Evolutionary conservation across 2,888 invertebrate genomes (phyloP).

Genomic region (Arenicola marina): DNA sequence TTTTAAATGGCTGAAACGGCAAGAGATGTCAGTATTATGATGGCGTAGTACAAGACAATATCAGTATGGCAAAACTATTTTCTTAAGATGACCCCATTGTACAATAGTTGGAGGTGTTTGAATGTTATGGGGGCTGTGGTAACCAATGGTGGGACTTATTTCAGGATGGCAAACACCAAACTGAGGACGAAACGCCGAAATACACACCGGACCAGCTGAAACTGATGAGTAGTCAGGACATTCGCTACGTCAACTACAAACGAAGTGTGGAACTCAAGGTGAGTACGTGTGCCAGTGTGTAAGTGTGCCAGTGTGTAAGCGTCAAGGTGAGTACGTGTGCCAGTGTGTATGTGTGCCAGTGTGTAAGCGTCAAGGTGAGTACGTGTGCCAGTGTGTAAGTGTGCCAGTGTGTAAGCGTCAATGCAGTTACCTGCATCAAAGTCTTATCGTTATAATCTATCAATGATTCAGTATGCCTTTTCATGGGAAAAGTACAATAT

Average conservation of each 20-base stretch:
- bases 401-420: background rate
- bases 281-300: slow-evolving; percentile 9
- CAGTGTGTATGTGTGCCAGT: background rate
- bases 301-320: background rate
- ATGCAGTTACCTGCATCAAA: background rate
- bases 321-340: background rate
- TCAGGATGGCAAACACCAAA: slow-evolving; percentile 65
- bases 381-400: background rate
- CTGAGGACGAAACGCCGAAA: slow-evolving; percentile 70
- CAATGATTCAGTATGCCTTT: too few relatives aligned
- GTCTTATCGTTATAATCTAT: too few relatives aligned
- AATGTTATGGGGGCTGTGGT: too few relatives aligned
- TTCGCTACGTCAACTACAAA: slow-evolving; percentile 86
- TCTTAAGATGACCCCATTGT: too few relatives aligned
- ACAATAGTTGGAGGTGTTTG: too few relatives aligned
- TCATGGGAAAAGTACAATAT: too few relatives aligned
- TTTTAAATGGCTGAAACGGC: too few relatives aligned
- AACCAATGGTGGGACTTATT: too few relatives aligned
- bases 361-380: background rate
- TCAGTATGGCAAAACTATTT: too few relatives aligned
- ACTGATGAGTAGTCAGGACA: slow-evolving; percentile 88
- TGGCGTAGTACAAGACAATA: too few relatives aligned
- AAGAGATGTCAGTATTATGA: too few relatives aligned
- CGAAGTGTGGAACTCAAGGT: slow-evolving; percentile 78
- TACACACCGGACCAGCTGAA: slow-evolving; percentile 79